Evolutionary conservation across 2,797 vertebrate genomes (phyloP).

Genomic region (Acrocephalus scirpaceus): DNA sequence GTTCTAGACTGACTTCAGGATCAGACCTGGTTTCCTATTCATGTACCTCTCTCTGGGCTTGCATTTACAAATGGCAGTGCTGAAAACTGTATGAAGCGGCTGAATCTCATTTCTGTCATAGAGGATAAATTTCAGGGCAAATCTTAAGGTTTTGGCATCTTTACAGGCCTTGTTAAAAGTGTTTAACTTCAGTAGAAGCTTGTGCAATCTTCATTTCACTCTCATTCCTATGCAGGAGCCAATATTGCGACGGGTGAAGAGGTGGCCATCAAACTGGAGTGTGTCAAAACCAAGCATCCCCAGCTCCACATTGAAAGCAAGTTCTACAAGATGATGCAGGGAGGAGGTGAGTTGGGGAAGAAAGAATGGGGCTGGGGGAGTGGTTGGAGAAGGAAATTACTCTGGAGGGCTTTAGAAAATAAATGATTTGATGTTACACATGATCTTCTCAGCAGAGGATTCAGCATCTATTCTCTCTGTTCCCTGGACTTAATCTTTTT

Average conservation of each 20-base stretch:
- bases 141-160: background rate
- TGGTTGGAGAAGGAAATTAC: background rate
- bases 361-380: background rate
- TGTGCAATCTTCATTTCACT: conserved; percentile 2
- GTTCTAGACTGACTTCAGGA: background rate
- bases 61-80: background rate
- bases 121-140: background rate
- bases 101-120: background rate
- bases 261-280: conserved; percentile 96
- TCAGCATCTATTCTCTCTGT: background rate
- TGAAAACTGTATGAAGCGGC: background rate
- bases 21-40: background rate
- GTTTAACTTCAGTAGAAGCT: background rate
- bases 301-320: conserved; percentile 98
- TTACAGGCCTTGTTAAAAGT: background rate
- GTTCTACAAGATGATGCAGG: conserved; percentile 99
- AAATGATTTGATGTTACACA: background rate
- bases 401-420: background rate
- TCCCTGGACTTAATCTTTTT: background rate
- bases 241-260: conserved; percentile 97
- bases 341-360: conserved; percentile 84
- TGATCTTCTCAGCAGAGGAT: background rate
- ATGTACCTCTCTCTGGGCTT: background rate
- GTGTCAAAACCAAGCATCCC: conserved; percentile 97
- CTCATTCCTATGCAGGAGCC: conserved; percentile 82